Evolutionary conservation across 2,888 invertebrate genomes (phyloP), one percentile per base, ranked within the genome.

Genomic region (Tillus elongatus): DNA sequence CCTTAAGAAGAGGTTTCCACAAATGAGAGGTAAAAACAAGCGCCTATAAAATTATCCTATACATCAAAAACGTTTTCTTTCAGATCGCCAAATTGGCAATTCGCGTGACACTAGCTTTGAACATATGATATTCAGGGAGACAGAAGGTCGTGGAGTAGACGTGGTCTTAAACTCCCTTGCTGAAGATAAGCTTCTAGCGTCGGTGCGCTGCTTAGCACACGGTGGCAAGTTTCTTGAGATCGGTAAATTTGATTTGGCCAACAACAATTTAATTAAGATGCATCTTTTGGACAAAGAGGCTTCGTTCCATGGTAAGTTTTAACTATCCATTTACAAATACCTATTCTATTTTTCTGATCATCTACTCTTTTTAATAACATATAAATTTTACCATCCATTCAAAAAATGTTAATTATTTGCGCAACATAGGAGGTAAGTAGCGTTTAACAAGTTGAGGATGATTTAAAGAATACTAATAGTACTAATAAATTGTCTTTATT

Each of bases 81-180:
- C 58, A 70, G 71, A 71, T 37, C 68, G 69, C 28, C 75, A 88
- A 56, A 89, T 96, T 55, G 86, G 88, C 12, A 88, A 30, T 27
- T 89, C 93, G 4, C 76, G 90, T 51, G 83, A 91, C 57, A 73
- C 79, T 0, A 78, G 82, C 1, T 97, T 97, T 61, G 93, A 95
- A 61, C 74, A 79, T 46, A 79, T 92, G 75, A 74, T 97, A 36
- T 72, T 82, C 50, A 71, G 70, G 31, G 74, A 79, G 53, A 95
- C 95, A 0, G 72, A 81, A 4, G 93, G 95, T 8, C 72, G 72
- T 49, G 93, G 95, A 24, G 95, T 97, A 0, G 88, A 97, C 56
- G 67, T 93, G 35, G 85, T 96, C 9, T 67, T 91, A 4, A 97
- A 97, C 63, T 93, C 92, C 0, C 66, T 97, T 29, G 79, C 93